Evolutionary conservation across 2,888 invertebrate genomes (phyloP).

Genomic region (Stegana nigrithorax): DNA sequence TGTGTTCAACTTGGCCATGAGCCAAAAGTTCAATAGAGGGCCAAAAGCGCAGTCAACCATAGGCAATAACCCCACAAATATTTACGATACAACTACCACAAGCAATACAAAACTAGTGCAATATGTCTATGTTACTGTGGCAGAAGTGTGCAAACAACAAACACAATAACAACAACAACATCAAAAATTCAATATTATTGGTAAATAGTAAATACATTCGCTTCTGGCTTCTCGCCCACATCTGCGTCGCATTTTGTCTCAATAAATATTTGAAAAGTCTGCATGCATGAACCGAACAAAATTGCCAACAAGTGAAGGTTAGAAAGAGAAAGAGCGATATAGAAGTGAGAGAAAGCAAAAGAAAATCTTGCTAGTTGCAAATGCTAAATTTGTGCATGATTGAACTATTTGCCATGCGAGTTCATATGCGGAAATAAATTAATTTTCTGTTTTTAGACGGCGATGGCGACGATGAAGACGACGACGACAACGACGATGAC

Average conservation of each 20-base stretch:
- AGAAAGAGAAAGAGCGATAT: too few species aligned
- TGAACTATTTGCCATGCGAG: not conserved
- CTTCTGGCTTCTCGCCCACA: too few species aligned
- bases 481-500: too few species aligned
- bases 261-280: too few species aligned
- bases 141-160: too few species aligned
- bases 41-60: not conserved
- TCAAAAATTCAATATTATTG: not conserved
- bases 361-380: too few species aligned
- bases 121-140: too few species aligned
- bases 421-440: conserved; percentile 47
- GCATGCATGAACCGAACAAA: too few species aligned
- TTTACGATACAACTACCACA: not conserved
- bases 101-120: not conserved
- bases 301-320: not conserved
- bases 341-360: too few species aligned
- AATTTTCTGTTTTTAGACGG: conserved; percentile 24
- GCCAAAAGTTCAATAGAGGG: not conserved
- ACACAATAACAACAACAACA: not conserved
- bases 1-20: not conserved
- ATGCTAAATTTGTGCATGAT: not conserved
- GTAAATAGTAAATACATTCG: not conserved
- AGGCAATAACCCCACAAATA: conserved; percentile 5
- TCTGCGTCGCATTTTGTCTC: too few species aligned
- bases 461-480: too few species aligned